Percentiles rank a stretch among this genome's conserved stretches.
phyloP scores from a whole-genome alignment of 2,797 vertebrate species.

The Anomalospiza imberbis region DNA sequence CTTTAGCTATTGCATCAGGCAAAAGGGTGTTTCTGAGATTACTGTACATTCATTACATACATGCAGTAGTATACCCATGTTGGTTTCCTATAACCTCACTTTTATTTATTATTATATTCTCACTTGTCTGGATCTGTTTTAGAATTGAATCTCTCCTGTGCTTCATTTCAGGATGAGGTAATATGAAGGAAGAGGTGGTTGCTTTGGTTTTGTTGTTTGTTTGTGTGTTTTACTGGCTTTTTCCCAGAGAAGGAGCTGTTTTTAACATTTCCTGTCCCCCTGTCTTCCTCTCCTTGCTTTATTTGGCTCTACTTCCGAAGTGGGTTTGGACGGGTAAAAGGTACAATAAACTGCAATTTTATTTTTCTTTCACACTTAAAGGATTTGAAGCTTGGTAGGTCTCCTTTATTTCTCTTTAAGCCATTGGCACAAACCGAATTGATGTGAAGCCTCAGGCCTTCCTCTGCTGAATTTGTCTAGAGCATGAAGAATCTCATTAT shows the following conservation, averaged over 20 bases:
- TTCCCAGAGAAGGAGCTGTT: not conserved
- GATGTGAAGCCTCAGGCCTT: conserved; percentile 43
- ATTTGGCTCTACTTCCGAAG: not conserved
- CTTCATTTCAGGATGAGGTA: not conserved
- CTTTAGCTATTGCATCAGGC: not conserved
- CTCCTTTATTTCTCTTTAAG: not conserved
- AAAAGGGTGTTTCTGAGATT: not conserved
- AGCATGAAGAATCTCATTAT: conserved; percentile 62
- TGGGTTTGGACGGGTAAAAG: not conserved
- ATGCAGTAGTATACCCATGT: not conserved
- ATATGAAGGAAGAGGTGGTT: not conserved
- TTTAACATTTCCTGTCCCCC: not conserved
- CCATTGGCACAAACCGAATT: conserved; percentile 34
- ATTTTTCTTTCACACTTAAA: not conserved
- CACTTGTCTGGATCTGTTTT: not conserved
- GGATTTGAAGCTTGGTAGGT: conserved; percentile 9
- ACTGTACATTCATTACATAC: not conserved
- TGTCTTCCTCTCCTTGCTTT: not conserved
- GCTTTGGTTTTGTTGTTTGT: not conserved
- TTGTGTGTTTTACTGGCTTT: not conserved
- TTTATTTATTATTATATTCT: not conserved
- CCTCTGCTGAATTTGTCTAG: conserved; percentile 40
- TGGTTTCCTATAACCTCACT: not conserved
- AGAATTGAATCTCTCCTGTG: not conserved
- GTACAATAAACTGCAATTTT: not conserved